Base-by-base conservation (phyloP, 30 jellyfish, hydroid and myxozoan genomes). In the Phacellophora camtschatica region DNA sequence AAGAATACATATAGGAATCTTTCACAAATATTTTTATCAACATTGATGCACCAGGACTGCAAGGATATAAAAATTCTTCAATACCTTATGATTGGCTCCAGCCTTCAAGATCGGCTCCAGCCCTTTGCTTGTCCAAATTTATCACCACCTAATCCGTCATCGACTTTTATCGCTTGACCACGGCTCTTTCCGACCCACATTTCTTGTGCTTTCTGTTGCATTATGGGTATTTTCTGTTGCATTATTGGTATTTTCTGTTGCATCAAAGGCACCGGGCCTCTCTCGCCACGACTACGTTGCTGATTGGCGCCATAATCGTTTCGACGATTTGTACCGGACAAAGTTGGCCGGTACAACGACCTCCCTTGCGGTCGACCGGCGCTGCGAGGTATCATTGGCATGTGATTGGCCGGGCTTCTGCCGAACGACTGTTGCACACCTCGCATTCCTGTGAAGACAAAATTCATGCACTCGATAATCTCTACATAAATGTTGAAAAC, bases 171-270 rank as follows among this genome's bases (percentile, higher is more conserved):
- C 35, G 59, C 36, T 24, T 62, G 86, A 23, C 88, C 88, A 15
- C 88, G 88, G n/a, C 80, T 56, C 36, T 57, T 56, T 31, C 88
- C 88, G 6, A 76, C 59, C 88, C 88, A 76, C 88, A 76, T 76
- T 27, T 76, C 80, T 15, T 66, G 78, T 42, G 37, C 55, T 20
- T 69, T 54, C 23, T 58, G 39, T 3, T 69, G 74, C 77, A 55
- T 55, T n/a, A 16, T 9, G 24, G 69, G 68, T 0, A 37, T n/a
- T 22, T 31, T 30, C 37, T 30, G 55, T 29, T 1, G 62, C 77
- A 55, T 55, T n/a, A 16, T 9, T 10, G 69, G 68, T 0, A 37
- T n/a, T 22, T 31, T 30, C 37, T 30, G 55, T 29, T 1, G 62
- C 77, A 55, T 55, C 20, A 16, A 16, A 13, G 69, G 68, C 0